Conservation (phyloP, 2,113 vertebrate species). For the Lepus americanus region DNA sequence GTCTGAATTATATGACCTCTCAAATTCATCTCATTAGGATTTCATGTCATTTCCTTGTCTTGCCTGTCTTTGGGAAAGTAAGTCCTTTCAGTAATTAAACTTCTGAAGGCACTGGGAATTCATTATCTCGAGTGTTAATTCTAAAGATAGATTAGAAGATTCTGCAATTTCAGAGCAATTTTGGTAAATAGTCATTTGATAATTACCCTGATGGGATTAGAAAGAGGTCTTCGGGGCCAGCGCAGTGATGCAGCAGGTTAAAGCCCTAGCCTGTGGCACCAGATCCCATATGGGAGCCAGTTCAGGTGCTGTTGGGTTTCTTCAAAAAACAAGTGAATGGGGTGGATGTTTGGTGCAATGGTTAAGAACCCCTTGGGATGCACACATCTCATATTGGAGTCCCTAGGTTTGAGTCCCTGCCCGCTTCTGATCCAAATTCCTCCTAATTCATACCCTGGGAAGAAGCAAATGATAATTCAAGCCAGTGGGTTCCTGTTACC, state of each 20-base stretch:
- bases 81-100: constrained; percentile 76
- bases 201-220: constrained; percentile 62
- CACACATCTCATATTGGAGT: too few species aligned
- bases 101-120: constrained; percentile 69
- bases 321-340: not conserved
- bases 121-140: constrained; percentile 74
- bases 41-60: constrained; percentile 50
- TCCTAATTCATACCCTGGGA: too few species aligned
- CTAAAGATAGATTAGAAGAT: constrained; percentile 68
- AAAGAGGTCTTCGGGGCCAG: not conserved
- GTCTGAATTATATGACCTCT: constrained; percentile 63
- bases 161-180: constrained; percentile 73
- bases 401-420: too few species aligned
- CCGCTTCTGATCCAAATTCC: too few species aligned
- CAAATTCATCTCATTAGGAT: constrained; percentile 69
- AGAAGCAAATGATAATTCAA: too few species aligned
- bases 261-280: too few species aligned
- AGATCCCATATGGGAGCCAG: too few species aligned
- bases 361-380: too few species aligned
- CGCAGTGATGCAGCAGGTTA: too few species aligned
- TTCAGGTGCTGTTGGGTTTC: not conserved
- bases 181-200: constrained; percentile 76
- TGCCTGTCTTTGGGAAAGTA: constrained; percentile 52
- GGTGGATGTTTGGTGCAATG: too few species aligned
- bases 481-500: too few species aligned